Conservation (phyloP, 2,113 vertebrate genomes). For the Bos indicus region DNA sequence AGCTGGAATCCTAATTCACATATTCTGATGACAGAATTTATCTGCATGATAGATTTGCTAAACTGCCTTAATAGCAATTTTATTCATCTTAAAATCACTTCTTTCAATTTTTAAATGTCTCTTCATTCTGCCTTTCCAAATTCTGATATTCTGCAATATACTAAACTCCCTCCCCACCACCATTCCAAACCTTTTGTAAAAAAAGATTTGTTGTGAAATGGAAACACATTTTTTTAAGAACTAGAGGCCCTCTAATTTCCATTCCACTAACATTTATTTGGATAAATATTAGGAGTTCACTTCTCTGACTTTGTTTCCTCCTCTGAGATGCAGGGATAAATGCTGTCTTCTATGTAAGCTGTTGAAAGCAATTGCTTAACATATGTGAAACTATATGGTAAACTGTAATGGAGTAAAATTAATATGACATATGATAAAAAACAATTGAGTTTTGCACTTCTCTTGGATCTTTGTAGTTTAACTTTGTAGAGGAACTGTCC, state of each 20-base stretch:
- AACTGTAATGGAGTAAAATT: neutral
- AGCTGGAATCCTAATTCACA: neutral
- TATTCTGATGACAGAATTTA: neutral
- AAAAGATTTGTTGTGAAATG: neutral
- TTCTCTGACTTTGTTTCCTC: neutral
- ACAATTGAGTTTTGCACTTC: neutral
- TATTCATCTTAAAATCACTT: neutral
- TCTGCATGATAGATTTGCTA: neutral
- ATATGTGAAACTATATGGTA: neutral
- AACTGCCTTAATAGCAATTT: neutral
- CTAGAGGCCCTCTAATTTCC: neutral
- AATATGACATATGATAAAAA: neutral
- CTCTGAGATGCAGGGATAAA: slow-evolving; percentile 5
- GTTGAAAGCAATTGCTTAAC: neutral
- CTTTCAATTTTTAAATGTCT: slow-evolving; percentile 9
- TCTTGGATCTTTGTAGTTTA: neutral
- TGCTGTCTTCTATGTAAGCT: neutral
- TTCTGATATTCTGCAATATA: neutral
- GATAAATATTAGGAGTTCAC: neutral
- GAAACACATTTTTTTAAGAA: neutral
- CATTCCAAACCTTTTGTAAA: neutral
- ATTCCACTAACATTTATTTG: neutral
- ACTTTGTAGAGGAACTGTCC: neutral
- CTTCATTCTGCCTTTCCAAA: neutral
- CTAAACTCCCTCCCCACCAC: neutral